Percentiles rank a stretch among this genome's conserved stretches.
These are phyloP conservation scores for Serinus canaria DNA, from an alignment of 2,113 vertebrate genomes.

Conservation along the genomic window DNA sequence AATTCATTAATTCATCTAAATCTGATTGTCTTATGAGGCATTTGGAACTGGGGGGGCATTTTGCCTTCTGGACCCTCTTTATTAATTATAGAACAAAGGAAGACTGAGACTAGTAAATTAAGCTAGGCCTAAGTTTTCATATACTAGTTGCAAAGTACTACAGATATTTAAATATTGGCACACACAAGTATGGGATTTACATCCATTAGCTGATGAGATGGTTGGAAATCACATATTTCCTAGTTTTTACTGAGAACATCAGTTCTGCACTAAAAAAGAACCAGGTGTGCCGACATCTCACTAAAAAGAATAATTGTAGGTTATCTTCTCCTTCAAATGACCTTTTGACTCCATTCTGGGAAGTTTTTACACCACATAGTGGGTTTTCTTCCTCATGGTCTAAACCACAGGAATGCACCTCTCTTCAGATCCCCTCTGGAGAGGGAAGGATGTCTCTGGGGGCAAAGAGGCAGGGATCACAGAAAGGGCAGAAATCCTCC, in stretches of 20 bases:
- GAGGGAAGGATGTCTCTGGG: not conserved
- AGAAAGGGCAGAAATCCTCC: not conserved
- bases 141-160: not conserved
- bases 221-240: not conserved
- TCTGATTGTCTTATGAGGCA: not conserved
- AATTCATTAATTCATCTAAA: not conserved
- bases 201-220: not conserved
- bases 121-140: not conserved
- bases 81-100: not conserved
- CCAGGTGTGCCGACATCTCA: not conserved
- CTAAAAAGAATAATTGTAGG: not conserved
- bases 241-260: not conserved
- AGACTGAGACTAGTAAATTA: not conserved
- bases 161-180: not conserved
- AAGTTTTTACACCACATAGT: not conserved
- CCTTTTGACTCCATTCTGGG: not conserved
- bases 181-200: rapidly evolving
- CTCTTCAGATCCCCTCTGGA: not conserved
- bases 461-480: not conserved
- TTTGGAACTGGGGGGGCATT: not conserved
- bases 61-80: not conserved
- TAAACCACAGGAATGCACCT: not conserved
- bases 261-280: not conserved
- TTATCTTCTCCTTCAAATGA: not conserved
- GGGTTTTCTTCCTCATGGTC: not conserved